Base-by-base conservation (phyloP, 2,797 vertebrate genomes). In the Pipistrellus nathusii region DNA sequence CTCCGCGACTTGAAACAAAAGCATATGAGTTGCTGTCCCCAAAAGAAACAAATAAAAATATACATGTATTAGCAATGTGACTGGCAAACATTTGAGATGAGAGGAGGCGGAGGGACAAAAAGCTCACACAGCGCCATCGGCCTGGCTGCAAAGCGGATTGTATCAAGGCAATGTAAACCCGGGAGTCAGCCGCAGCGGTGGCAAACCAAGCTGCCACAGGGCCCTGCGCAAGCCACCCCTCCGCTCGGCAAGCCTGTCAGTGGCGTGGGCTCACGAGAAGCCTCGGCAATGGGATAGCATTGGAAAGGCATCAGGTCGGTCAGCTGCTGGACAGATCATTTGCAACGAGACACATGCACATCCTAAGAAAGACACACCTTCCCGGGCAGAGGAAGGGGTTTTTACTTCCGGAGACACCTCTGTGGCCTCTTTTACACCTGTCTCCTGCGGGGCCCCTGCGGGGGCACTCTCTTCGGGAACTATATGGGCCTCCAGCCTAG, bases 21-120 rank as follows among this genome's bases (percentile, higher is more conserved):
- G 98, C 98, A 98, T 97, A 98, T 98, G 97, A 98, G 97, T 91
- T 93, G 97, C 98, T 97, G 96, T 97, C 96, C 83, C 96, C 55
- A 98, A 83, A 83, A 51, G 23, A 71, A 18, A 98, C 98, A 96
- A 98, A 98, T 96, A 97, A 97, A 98, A 96, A 96, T 96, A 98
- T 97, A 98, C 96, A 98, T 87, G 98, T 98, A 98, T 98, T 98
- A 99, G 99, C 99, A 99, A 99, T 99, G 99, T 99, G 99, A 99
- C 98, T 99, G 98, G 98, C 99, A 99, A 98, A 99, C 98, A 96
- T 98, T 97, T 91, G 98, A 98, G 91, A 98, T 98, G 97, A 96
- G 92, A 92, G 25, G 75, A 51, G 23, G 93, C 96, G 96, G 94
- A 89, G 55, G 86, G 48, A 51, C 75, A 78, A 97, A 97, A 97